Percentiles rank a stretch among this genome's conserved stretches.
phyloP scores from a whole-genome alignment of 2,888 invertebrate genomes.

The Stenolophus ochropezus region DNA sequence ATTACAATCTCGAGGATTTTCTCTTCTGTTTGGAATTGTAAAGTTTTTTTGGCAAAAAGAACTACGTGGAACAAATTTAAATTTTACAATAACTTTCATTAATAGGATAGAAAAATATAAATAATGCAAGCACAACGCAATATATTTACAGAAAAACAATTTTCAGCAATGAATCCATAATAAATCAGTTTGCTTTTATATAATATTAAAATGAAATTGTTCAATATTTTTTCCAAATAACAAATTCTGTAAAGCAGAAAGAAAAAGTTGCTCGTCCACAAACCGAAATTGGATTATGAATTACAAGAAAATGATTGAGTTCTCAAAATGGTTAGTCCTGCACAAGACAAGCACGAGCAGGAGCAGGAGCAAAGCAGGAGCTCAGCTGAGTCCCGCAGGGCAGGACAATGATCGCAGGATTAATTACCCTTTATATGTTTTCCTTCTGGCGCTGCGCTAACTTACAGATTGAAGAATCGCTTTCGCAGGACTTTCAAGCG shows the following conservation, averaged over 20 bases:
- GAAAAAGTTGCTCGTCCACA: constrained; percentile 37
- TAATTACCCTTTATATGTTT: constrained; percentile 26
- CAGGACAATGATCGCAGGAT: constrained; percentile 28
- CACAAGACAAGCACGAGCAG: neutral
- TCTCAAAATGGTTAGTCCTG: neutral
- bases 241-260: constrained; percentile 33
- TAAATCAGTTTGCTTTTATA: too few relatives aligned
- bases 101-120: too few relatives aligned
- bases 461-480: neutral
- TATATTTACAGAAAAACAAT: too few relatives aligned
- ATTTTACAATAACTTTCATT: too few relatives aligned
- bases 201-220: too few relatives aligned
- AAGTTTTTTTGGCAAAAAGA: too few relatives aligned
- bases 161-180: too few relatives aligned
- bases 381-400: neutral
- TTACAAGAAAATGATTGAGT: constrained; percentile 47
- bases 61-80: too few relatives aligned
- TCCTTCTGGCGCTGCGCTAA: neutral
- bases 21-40: neutral
- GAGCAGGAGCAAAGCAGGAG: constrained; percentile 4
- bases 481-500: neutral
- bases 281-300: constrained; percentile 54
- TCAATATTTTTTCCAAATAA: constrained; percentile 22
- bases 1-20: neutral
- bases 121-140: too few relatives aligned